These are phyloP conservation scores for Todiramphus chloris DNA, from an alignment of 2,113 vertebrate species.

Conservation along the genomic window DNA sequence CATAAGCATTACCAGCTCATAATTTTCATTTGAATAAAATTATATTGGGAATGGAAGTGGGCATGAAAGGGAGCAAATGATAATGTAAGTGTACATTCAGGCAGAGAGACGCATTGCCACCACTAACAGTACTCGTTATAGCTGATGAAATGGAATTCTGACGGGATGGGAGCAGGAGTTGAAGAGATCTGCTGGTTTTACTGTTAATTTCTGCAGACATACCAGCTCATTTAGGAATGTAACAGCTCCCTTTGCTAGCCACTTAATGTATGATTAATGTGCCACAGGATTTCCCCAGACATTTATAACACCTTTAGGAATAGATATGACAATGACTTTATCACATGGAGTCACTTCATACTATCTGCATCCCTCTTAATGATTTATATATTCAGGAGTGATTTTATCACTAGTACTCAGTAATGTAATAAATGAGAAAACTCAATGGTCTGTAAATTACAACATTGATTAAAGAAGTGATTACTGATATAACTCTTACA, in stretches of 20 bases:
- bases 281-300: conserved; percentile 70
- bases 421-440: conserved; percentile 69
- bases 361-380: conserved; percentile 54
- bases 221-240: not conserved
- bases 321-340: conserved; percentile 69
- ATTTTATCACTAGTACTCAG: conserved; percentile 53
- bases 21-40: not conserved
- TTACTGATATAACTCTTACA: conserved; percentile 64
- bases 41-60: not conserved
- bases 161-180: not conserved
- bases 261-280: conserved; percentile 81
- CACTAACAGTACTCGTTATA: not conserved
- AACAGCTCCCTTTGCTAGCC: conserved; percentile 64
- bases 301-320: conserved; percentile 77
- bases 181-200: conserved; percentile 58
- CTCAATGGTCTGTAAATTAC: conserved; percentile 78
- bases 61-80: not conserved
- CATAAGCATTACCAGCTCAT: not conserved
- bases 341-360: conserved; percentile 10
- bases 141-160: not conserved
- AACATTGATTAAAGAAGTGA: conserved; percentile 79
- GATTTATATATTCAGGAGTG: conserved; percentile 65
- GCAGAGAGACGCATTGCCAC: not conserved
- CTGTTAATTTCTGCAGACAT: conserved; percentile 75
- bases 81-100: not conserved